Percentiles rank a stretch among this genome's conserved stretches.
These are phyloP conservation scores for Saturnia pavonia DNA, from an alignment of 2,888 invertebrate genomes.

Conservation along the genomic window DNA sequence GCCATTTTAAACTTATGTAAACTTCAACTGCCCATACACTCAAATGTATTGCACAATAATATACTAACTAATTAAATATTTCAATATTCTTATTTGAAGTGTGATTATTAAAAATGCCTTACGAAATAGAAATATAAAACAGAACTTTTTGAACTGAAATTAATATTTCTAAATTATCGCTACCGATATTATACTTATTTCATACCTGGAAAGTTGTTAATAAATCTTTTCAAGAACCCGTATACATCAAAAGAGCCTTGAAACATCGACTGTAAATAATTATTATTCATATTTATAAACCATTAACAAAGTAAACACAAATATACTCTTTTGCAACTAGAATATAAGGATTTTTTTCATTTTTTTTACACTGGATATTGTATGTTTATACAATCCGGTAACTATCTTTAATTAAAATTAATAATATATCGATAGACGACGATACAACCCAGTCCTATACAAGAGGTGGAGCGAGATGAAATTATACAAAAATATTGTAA, in stretches of 20 bases:
- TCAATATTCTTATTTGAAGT: background rate
- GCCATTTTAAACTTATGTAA: background rate
- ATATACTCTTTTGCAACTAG: background rate
- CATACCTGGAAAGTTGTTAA: background rate
- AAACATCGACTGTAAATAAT: background rate
- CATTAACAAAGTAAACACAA: background rate
- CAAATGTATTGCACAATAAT: background rate
- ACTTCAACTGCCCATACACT: background rate
- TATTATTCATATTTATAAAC: background rate
- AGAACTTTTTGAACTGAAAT: background rate
- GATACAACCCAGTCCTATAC: conserved; percentile 35
- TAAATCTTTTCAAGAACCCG: too few relatives aligned
- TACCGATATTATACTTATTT: background rate
- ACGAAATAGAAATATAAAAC: background rate
- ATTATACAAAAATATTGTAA: conserved; percentile 81
- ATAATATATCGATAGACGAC: conserved; percentile 12
- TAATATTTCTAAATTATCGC: background rate
- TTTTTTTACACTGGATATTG: too few relatives aligned
- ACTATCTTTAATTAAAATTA: background rate
- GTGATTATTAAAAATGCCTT: background rate
- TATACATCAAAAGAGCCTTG: background rate
- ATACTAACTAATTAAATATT: background rate
- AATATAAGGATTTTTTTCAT: too few relatives aligned
- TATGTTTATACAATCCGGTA: background rate
- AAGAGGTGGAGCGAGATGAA: conserved; percentile 67